Percentiles rank a stretch among this genome's conserved stretches.
Evolutionary conservation across 2,113 vertebrate genomes (phyloP).

Genomic region (Heloderma charlesbogerti): DNA sequence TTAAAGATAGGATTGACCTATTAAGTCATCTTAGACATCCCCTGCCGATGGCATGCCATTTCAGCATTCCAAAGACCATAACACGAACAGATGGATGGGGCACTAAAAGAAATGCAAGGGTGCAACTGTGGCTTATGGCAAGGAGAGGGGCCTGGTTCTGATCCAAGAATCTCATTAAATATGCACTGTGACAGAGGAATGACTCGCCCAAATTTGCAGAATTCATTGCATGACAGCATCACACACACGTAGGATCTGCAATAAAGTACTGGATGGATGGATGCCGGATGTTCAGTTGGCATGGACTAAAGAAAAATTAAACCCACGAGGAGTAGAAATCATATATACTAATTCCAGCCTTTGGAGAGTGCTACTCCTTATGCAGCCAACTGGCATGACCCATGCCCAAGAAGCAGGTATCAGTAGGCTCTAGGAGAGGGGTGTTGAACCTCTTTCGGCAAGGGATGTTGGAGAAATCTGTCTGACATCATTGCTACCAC

Average conservation of each 20-base stretch:
- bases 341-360: neutral
- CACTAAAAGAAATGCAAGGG: conserved; percentile 4
- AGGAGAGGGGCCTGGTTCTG: neutral
- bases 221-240: neutral
- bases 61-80: conserved; percentile 10
- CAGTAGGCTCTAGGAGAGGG: too few species aligned
- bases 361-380: neutral
- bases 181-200: conserved; percentile 23
- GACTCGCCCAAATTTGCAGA: neutral
- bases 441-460: too few species aligned
- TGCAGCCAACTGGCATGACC: neutral
- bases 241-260: neutral
- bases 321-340: neutral
- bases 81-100: neutral
- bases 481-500: too few species aligned
- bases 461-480: too few species aligned
- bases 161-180: neutral
- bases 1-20: conserved; percentile 76
- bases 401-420: too few species aligned
- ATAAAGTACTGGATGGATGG: neutral
- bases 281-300: neutral
- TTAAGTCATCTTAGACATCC: conserved; percentile 63
- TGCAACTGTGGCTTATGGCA: conserved; percentile 12
- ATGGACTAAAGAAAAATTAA: neutral
- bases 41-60: conserved; percentile 44